Base-by-base conservation (phyloP, 2,888 invertebrate species). In the Biston betularia region DNA sequence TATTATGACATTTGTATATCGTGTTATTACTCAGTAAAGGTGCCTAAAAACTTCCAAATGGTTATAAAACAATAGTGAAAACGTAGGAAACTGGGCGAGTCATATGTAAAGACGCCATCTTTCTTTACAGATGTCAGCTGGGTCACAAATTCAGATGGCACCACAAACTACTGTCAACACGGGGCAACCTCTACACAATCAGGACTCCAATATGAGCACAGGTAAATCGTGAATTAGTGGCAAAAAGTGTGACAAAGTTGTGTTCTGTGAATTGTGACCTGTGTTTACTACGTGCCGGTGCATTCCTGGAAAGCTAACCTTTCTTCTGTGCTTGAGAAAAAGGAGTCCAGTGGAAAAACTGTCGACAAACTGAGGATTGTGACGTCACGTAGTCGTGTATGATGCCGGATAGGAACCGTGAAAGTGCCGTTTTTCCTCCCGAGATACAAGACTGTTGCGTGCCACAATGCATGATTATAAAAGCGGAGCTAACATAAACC, bases 141-240 rank as follows among this genome's bases (percentile, higher is more conserved):
- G 97, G 95, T 97, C 98, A 95, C 98, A 98, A 96, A 96, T 98
- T 97, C 98, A 98, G 97, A 97, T 98, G 97, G 98, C 98, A 96
- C 97, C 98, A 94, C 97, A 98, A 96, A 96, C 97, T 93, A 97
- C 97, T 94, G 95, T 96, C 95, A 96, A 96, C 95, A 96, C 96
- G 86, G 94, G 94, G 90, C 96, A 97, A 95, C 96, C 97, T 94
- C 96, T 96, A 94, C 97, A 97, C 95, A 98, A 96, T 96, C 98
- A 98, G 95, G 98, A 98, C 96, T 98, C 98, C 95, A 98, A 98
- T 96, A 97, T 98, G 97, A 98, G 98, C 96, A 98, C 98, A 95
- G 97, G 97, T 97, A 94, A 95, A 94, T 93, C 82, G 88, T 87
- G 89, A 86, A 84, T 87, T 87, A 80, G 91, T 92, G 92, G 75